A percentile compares a stretch with the other conserved stretches of the same genome.
These are phyloP conservation scores for Onychomys leucogaster DNA, from an alignment of 2,797 vertebrate genomes.

Conservation along the genomic window DNA sequence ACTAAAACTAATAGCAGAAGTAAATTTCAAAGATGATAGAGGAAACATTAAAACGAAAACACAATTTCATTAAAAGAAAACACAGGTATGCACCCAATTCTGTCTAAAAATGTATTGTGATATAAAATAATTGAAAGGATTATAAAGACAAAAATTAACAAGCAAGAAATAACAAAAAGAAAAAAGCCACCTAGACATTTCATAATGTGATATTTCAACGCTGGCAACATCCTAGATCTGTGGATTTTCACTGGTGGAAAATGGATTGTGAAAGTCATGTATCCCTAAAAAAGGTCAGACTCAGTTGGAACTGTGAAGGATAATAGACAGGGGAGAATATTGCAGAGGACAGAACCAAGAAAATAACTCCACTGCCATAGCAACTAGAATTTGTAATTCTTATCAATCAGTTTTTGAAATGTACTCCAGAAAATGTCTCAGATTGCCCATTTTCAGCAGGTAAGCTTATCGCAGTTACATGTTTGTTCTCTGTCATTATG, in stretches of 20 bases:
- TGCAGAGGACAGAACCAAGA: background rate
- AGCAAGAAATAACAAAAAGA: background rate
- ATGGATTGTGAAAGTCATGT: background rate
- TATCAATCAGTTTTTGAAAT: background rate
- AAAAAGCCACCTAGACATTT: background rate
- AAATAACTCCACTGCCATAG: background rate
- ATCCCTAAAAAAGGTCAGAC: background rate
- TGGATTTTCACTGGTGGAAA: conserved; percentile 4
- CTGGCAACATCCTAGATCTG: background rate
- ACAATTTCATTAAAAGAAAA: background rate
- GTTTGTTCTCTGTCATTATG: background rate
- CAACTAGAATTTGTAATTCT: background rate
- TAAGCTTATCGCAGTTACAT: background rate
- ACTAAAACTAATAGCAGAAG: background rate
- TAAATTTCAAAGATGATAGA: background rate
- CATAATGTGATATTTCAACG: background rate
- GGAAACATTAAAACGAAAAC: background rate
- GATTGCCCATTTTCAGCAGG: background rate
- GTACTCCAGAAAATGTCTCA: background rate
- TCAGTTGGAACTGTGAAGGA: background rate
- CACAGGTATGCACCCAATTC: background rate
- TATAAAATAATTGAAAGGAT: background rate
- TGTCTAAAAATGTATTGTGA: background rate
- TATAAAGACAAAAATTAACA: background rate
- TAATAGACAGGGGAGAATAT: background rate